phyloP scores from a whole-genome alignment of 2,797 vertebrate genomes.

The Loris lydekkerianus region DNA sequence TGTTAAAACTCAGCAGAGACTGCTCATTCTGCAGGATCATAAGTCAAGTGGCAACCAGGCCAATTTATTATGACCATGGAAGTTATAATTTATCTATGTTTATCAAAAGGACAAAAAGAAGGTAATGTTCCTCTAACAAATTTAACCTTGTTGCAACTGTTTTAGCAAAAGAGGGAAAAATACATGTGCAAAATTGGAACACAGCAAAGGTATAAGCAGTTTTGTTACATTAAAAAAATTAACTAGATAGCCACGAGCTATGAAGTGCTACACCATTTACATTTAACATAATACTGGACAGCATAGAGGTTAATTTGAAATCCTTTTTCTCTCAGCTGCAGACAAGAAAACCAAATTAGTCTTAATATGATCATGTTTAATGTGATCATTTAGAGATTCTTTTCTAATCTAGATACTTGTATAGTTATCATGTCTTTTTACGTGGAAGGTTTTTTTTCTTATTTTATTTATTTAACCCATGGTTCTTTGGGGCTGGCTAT shows the following conservation, averaged over 20 bases:
- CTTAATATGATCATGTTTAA: constrained; percentile 73
- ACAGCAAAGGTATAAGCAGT: neutral
- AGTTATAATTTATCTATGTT: neutral
- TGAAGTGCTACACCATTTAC: constrained; percentile 28
- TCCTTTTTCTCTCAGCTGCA: constrained; percentile 43
- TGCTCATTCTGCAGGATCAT: neutral
- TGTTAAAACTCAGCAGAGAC: neutral
- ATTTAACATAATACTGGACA: constrained; percentile 72
- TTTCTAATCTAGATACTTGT: constrained; percentile 61
- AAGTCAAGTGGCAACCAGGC: neutral
- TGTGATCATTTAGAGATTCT: constrained; percentile 56
- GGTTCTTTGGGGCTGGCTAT: constrained; percentile 9
- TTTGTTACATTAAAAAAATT: constrained; percentile 65
- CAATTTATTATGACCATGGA: neutral
- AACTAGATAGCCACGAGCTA: neutral
- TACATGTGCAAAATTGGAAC: neutral
- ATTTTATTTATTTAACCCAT: constrained; percentile 52
- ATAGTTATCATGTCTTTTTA: constrained; percentile 25
- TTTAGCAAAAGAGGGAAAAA: constrained; percentile 20
- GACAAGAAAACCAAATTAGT: constrained; percentile 79
- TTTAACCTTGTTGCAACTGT: constrained; percentile 32
- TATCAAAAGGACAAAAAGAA: constrained; percentile 26
- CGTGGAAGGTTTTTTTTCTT: neutral
- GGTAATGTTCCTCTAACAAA: constrained; percentile 41
- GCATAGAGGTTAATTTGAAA: constrained; percentile 78